These are phyloP conservation scores for Etheostoma perlongum DNA, from an alignment of 2,797 vertebrate genomes.

Conservation along the genomic window DNA sequence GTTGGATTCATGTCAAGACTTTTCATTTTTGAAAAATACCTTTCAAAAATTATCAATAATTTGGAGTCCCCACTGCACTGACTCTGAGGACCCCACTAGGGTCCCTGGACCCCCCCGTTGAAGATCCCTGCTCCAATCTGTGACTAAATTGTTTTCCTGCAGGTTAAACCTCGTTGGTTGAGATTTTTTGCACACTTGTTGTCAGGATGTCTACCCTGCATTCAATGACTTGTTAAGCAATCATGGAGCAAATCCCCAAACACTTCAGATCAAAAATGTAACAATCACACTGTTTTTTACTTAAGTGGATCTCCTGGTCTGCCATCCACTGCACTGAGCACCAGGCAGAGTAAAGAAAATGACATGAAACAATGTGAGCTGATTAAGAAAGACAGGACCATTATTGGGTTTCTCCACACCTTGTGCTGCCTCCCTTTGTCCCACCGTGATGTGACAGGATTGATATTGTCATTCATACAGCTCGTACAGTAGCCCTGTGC, in stretches of 20 bases:
- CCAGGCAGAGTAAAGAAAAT: constrained; percentile 32
- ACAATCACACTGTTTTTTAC: constrained; percentile 2
- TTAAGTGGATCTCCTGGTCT: constrained; percentile 13
- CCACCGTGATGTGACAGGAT: constrained; percentile 42
- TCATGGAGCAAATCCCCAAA: no score
- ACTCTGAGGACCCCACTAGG: no score
- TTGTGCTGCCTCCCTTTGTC: constrained; percentile 14
- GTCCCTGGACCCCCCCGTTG: no score
- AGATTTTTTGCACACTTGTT: no score
- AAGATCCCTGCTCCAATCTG: no score
- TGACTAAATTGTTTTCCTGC: neutral
- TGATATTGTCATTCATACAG: constrained; percentile 50
- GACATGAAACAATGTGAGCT: constrained; percentile 41
- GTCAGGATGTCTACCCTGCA: neutral
- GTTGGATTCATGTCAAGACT: no score
- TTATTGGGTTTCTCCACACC: constrained; percentile 16
- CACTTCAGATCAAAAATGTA: neutral
- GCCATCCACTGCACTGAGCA: constrained; percentile 22
- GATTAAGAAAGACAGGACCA: constrained; percentile 16
- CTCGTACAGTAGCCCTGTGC: no score
- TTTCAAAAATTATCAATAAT: no score
- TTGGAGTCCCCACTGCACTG: no score
- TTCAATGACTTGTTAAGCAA: neutral
- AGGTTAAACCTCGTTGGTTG: neutral
- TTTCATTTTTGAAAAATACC: no score